phyloP scores from a whole-genome alignment of 1,140 invertebrate genomes.

The Aphis craccivora region DNA sequence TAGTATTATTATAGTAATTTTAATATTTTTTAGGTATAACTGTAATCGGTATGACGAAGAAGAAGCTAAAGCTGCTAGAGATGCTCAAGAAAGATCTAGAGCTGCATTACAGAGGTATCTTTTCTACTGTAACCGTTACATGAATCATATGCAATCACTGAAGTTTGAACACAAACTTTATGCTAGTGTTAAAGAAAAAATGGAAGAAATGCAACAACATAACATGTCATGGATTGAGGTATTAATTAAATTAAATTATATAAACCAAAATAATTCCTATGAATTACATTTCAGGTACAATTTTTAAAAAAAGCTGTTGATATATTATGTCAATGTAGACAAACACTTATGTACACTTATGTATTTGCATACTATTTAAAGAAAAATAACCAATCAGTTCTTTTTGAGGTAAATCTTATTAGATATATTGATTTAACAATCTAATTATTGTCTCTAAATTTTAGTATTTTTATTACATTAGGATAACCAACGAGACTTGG shows the following conservation, averaged over 20 bases:
- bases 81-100: conserved; percentile 94
- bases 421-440: neutral
- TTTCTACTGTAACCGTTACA: conserved; percentile 98
- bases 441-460: neutral
- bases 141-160: conserved; percentile 99
- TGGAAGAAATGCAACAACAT: conserved; percentile 99
- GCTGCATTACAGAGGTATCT: conserved; percentile 92
- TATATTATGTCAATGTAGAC: conserved; percentile 95
- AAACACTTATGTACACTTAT: conserved; percentile 99
- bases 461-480: conserved; percentile 61
- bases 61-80: conserved; percentile 93
- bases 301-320: conserved; percentile 98
- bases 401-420: conserved; percentile 80
- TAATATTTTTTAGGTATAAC: conserved; percentile 76
- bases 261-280: neutral
- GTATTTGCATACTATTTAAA: conserved; percentile 98
- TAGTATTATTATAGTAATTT: conserved; percentile 13
- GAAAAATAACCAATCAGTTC: conserved; percentile 98
- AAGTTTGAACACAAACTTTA: conserved; percentile 98
- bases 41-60: conserved; percentile 98
- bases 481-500: conserved; percentile 98
- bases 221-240: conserved; percentile 99
- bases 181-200: conserved; percentile 93
- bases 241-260: conserved; percentile 34
- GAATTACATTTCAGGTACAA: conserved; percentile 76